Evolutionary conservation across 2,888 invertebrate species (phyloP).

Genomic region (Colletes collaris): DNA sequence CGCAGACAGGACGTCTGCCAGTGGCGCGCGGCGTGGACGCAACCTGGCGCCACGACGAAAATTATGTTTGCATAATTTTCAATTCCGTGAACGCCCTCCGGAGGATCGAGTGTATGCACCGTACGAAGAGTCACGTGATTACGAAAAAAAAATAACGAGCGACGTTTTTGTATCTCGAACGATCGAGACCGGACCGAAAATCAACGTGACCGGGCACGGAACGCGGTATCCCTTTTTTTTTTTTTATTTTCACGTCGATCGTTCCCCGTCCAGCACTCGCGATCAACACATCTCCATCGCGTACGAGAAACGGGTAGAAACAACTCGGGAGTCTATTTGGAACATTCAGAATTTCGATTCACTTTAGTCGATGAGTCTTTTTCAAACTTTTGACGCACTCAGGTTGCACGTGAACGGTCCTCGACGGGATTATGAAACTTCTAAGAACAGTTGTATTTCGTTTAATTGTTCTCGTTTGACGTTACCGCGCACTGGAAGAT

Average conservation of each 20-base stretch:
- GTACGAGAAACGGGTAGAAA: neutral
- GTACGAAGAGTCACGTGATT: conserved; percentile 42
- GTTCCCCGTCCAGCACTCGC: conserved; percentile 12
- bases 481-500: conserved; percentile 30
- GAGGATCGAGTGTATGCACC: conserved; percentile 8
- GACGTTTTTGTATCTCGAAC: neutral
- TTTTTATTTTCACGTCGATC: neutral
- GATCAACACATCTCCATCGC: conserved; percentile 14
- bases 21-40: conserved; percentile 25
- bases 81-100: conserved; percentile 45
- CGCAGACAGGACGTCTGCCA: conserved; percentile 25
- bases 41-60: conserved; percentile 41
- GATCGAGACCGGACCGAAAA: neutral
- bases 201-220: conserved; percentile 15
- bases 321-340: too few species aligned
- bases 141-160: conserved; percentile 21
- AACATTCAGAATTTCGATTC: neutral
- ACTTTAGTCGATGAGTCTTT: neutral
- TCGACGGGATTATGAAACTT: too few species aligned
- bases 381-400: too few species aligned
- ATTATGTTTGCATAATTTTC: conserved; percentile 69
- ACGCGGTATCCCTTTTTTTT: neutral
- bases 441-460: too few species aligned
- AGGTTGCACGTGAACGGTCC: too few species aligned
- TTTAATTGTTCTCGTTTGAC: neutral